Conservation (phyloP, 2,113 vertebrate genomes). For the Probosciger aterrimus region DNA sequence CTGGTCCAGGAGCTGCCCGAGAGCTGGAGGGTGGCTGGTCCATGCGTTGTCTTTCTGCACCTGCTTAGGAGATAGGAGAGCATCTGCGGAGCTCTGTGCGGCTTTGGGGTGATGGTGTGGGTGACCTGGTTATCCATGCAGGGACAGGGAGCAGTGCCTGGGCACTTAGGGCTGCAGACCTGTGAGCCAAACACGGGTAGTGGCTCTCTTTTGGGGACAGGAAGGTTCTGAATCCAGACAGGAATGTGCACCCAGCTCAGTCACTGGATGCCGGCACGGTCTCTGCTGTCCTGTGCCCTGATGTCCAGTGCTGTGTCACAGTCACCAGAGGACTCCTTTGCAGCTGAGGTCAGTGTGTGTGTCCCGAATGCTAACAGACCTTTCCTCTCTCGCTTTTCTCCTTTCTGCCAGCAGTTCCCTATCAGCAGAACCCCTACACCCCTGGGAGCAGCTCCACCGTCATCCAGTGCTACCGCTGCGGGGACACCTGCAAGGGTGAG, state of each 20-base stretch:
- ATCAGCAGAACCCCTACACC: slow-evolving; percentile 81
- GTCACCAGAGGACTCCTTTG: background rate
- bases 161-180: background rate
- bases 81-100: fast-evolving
- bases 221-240: background rate
- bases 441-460: slow-evolving; percentile 76
- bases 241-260: background rate
- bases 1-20: background rate
- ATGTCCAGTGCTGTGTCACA: fast-evolving
- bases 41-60: background rate
- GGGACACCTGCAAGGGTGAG: slow-evolving; percentile 94
- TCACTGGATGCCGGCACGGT: fast-evolving
- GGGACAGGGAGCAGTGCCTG: background rate
- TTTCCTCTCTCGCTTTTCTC: background rate
- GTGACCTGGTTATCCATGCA: background rate
- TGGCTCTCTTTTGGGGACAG: background rate
- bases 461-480: slow-evolving; percentile 93
- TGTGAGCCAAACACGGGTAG: background rate
- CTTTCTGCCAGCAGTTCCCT: slow-evolving; percentile 79
- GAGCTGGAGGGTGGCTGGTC: background rate
- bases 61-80: background rate
- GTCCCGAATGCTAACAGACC: background rate
- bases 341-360: background rate
- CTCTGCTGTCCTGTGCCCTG: background rate
- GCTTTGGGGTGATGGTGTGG: background rate